phyloP scores from a whole-genome alignment of 2,113 vertebrate genomes.

The Glaucidium brasilianum region DNA sequence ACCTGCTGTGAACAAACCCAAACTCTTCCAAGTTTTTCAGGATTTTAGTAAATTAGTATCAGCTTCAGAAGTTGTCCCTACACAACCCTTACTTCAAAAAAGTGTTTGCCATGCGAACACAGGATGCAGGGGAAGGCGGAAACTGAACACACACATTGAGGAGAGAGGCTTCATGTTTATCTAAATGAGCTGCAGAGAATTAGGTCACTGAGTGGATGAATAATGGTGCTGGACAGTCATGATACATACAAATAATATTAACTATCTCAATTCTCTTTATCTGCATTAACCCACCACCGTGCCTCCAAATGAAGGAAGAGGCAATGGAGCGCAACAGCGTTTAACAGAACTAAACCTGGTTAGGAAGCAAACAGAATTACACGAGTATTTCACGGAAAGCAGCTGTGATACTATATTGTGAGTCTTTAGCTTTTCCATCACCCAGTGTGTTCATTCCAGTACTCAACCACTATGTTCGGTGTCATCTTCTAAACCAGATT shows the following conservation, averaged over 20 bases:
- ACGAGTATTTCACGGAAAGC: neutral
- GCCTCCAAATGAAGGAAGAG: neutral
- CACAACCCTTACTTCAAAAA: neutral
- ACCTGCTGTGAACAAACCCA: neutral
- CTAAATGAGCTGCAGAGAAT: neutral
- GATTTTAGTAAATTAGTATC: neutral
- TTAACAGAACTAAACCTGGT: neutral
- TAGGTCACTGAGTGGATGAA: neutral
- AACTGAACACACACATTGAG: neutral
- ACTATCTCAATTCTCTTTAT: neutral
- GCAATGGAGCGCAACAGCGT: neutral
- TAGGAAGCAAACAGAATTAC: neutral
- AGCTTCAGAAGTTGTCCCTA: neutral
- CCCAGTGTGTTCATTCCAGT: neutral
- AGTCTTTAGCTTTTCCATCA: neutral
- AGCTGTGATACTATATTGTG: rapidly evolving
- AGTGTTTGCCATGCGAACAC: neutral
- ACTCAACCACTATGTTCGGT: neutral
- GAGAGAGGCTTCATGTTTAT: neutral
- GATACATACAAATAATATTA: neutral
- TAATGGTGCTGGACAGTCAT: neutral
- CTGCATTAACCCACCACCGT: neutral
- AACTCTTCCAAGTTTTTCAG: neutral
- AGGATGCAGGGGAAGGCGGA: neutral
- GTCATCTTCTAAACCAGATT: neutral